These are phyloP conservation scores for Drosophila kuntzei DNA, from an alignment of 2,888 invertebrate genomes.

Conservation along the genomic window DNA sequence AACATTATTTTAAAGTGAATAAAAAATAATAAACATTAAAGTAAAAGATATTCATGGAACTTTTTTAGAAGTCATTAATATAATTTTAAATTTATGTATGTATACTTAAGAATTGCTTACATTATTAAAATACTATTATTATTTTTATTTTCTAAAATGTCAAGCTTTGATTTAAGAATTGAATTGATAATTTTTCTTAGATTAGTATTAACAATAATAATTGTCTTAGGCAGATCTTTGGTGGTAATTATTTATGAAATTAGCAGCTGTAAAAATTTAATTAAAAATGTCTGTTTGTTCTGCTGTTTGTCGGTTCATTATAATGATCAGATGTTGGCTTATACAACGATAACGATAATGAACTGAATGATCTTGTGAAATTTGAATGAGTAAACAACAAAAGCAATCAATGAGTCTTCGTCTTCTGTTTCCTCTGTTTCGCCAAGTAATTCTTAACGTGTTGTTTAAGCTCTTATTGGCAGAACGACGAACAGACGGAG, in stretches of 20 bases:
- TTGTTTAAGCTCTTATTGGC: constrained; percentile 10
- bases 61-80: too few species aligned
- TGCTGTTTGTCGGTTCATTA: constrained; percentile 15
- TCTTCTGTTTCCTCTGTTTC: constrained; percentile 10
- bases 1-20: too few species aligned
- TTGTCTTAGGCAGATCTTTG: constrained; percentile 8
- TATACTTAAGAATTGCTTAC: too few species aligned
- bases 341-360: constrained; percentile 13
- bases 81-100: too few species aligned
- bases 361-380: constrained; percentile 54
- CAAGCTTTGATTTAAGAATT: too few species aligned
- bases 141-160: too few species aligned
- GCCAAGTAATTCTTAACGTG: constrained; percentile 23
- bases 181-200: too few species aligned
- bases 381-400: constrained; percentile 27
- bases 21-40: too few species aligned
- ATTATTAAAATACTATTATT: too few species aligned
- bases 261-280: constrained; percentile 19
- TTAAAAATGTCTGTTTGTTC: constrained; percentile 12
- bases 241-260: constrained; percentile 14
- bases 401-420: constrained; percentile 33
- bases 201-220: not conserved
- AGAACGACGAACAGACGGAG: not conserved
- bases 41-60: too few species aligned
- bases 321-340: constrained; percentile 14